Conservation (phyloP, 37 sponge, comb jelly and placozoan species). For the Ianthella basta region DNA sequence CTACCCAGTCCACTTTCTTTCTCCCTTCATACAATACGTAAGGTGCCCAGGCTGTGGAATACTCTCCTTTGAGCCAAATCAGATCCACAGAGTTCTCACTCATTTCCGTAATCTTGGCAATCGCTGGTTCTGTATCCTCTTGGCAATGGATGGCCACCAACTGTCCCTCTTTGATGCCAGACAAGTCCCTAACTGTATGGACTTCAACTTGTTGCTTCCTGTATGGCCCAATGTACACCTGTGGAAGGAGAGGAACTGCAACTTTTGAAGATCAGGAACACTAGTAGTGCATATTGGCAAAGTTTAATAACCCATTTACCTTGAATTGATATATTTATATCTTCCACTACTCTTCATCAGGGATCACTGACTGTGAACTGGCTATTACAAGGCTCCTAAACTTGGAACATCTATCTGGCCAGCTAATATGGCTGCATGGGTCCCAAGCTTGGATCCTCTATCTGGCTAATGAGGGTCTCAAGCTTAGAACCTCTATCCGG, state of each 20-base stretch:
- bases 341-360: too few relatives aligned
- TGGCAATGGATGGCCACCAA: constrained; percentile 11
- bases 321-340: too few relatives aligned
- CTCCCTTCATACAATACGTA: background rate
- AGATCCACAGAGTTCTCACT: too few relatives aligned
- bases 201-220: constrained; percentile 5
- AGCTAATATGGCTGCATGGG: too few relatives aligned
- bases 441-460: constrained; percentile 4
- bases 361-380: background rate
- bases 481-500: background rate
- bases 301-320: too few relatives aligned
- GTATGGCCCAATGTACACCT: constrained; percentile 18
- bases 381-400: too few relatives aligned
- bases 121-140: constrained; percentile 19
- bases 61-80: too few relatives aligned
- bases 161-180: constrained; percentile 5
- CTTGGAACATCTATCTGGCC: too few relatives aligned
- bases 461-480: background rate
- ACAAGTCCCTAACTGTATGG: constrained; percentile 18
- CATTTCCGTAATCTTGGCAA: background rate
- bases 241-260: too few relatives aligned
- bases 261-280: too few relatives aligned
- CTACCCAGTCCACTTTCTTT: background rate
- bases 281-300: too few relatives aligned
- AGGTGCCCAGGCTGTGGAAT: too few relatives aligned